Conservation (phyloP, 2,113 vertebrate genomes). For the Halcyon senegalensis region DNA sequence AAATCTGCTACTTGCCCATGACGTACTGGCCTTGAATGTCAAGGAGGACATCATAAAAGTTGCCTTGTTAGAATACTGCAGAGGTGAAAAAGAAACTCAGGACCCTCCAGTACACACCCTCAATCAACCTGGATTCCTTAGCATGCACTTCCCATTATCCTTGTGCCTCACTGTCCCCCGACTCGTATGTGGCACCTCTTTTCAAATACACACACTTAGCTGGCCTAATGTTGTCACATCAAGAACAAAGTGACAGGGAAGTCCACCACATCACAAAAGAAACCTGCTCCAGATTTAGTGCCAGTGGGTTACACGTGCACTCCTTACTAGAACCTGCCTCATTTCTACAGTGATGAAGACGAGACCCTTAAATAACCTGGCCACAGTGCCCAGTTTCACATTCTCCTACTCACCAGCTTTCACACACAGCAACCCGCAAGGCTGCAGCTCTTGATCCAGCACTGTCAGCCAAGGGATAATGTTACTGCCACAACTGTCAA, state of each 20-base stretch:
- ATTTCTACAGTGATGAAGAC: background rate
- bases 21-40: background rate
- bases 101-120: background rate
- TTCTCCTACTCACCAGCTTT: background rate
- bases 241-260: background rate
- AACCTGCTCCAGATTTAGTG: background rate
- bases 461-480: background rate
- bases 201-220: background rate
- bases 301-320: background rate
- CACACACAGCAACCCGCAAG: background rate
- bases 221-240: background rate
- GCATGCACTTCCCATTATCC: background rate
- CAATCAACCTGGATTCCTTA: background rate
- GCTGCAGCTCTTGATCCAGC: background rate
- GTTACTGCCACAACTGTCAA: background rate
- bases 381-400: background rate
- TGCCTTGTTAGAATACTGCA: background rate
- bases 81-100: background rate
- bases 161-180: background rate
- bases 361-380: background rate
- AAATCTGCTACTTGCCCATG: background rate
- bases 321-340: background rate
- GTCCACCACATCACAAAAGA: background rate
- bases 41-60: background rate
- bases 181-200: background rate